These are phyloP conservation scores for Lepilemur ruficaudatus DNA, from an alignment of 2,797 vertebrate species.

Conservation along the genomic window DNA sequence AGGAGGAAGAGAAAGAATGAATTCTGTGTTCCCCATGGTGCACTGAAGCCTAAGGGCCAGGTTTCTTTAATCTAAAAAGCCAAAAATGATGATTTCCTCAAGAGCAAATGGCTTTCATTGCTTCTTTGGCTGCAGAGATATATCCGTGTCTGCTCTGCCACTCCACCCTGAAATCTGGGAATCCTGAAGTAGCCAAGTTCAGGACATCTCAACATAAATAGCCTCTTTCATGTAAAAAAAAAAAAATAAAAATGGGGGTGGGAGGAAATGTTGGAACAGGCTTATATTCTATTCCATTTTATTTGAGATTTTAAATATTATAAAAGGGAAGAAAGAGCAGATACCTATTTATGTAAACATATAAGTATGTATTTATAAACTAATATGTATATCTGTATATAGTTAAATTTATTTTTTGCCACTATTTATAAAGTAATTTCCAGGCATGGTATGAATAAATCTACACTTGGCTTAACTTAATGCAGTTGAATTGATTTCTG, in stretches of 20 bases:
- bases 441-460: constrained; percentile 62
- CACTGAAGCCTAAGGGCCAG: constrained; percentile 11
- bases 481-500: constrained; percentile 85
- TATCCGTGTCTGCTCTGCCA: background rate
- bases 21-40: background rate
- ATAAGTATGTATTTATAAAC: background rate
- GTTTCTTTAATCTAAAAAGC: constrained; percentile 45
- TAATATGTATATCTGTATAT: background rate
- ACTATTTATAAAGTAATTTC: constrained; percentile 7
- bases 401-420: background rate
- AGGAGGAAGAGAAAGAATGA: constrained; percentile 29
- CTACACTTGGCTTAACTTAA: constrained; percentile 81
- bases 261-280: background rate
- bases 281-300: background rate
- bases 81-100: constrained; percentile 36
- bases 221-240: background rate
- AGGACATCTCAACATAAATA: background rate
- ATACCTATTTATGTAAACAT: background rate
- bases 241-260: background rate
- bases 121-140: background rate
- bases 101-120: background rate
- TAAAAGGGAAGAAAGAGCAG: background rate
- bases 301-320: constrained; percentile 19
- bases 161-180: background rate
- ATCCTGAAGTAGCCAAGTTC: background rate